Evolutionary conservation across 2,113 vertebrate genomes (phyloP).

Genomic region (Cyprichromis sp.): DNA sequence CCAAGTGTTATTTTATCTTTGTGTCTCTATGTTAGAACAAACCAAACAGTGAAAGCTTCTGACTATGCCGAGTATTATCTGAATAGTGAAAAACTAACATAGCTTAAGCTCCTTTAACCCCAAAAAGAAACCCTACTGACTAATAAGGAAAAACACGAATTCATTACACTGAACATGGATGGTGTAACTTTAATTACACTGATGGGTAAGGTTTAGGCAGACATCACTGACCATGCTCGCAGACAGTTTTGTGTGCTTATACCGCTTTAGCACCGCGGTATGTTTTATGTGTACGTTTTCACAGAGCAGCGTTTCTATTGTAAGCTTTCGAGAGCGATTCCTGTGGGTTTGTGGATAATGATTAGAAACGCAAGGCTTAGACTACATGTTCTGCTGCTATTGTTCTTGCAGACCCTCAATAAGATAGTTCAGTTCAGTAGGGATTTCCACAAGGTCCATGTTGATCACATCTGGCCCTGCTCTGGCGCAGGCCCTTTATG

Average conservation of each 20-base stretch:
- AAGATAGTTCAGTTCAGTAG: conserved; percentile 39
- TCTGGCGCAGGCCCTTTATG: conserved; percentile 48
- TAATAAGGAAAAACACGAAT: not conserved
- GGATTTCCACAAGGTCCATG: conserved; percentile 60
- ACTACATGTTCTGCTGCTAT: conserved; percentile 32
- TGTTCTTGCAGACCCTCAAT: conserved; percentile 39
- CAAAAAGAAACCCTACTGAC: not conserved
- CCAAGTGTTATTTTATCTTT: not conserved
- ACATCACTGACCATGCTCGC: not conserved
- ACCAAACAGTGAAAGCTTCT: not conserved
- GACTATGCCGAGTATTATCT: not conserved
- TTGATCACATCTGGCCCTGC: conserved; percentile 66
- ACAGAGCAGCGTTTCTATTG: not conserved
- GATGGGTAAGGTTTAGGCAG: not conserved
- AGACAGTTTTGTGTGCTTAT: not conserved
- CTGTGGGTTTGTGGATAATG: conserved; percentile 15
- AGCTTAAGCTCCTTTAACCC: not conserved
- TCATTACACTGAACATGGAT: not conserved
- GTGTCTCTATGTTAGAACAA: not conserved
- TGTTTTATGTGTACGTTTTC: not conserved
- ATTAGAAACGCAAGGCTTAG: not conserved
- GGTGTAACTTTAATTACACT: not conserved
- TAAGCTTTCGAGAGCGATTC: conserved; percentile 1
- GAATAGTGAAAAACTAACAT: not conserved
- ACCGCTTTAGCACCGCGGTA: not conserved